phyloP scores from a whole-genome alignment of 23 tunicate species.

The Clavelina lepadiformis region DNA sequence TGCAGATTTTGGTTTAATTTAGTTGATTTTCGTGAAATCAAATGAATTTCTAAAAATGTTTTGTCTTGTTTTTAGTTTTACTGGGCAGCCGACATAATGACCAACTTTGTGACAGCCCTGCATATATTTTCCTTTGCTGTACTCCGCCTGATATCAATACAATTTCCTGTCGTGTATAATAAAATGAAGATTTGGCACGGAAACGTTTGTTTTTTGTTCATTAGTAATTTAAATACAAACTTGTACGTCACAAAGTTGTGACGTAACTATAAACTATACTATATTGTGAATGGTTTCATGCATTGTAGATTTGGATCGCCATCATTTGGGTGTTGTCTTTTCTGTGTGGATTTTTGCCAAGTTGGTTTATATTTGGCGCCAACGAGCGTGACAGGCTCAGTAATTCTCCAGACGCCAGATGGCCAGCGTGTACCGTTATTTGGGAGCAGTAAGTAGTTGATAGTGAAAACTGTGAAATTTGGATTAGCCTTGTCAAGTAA shows the following conservation, averaged over 20 bases:
- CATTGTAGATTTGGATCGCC: conserved; percentile 41
- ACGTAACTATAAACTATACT: too few species aligned
- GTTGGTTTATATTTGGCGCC: conserved; percentile 38
- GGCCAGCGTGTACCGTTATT: conserved; percentile 65
- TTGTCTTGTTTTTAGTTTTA: conserved; percentile 43
- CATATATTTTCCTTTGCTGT: conserved; percentile 69
- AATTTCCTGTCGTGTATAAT: conserved; percentile 27
- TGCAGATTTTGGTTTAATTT: not conserved
- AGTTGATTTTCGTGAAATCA: not conserved
- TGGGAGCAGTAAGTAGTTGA: conserved; percentile 28
- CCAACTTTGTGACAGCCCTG: conserved; percentile 48
- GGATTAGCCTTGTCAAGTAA: too few species aligned
- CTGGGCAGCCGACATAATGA: conserved; percentile 64
- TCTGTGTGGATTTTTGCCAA: conserved; percentile 48
- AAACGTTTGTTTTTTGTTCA: conserved; percentile 4
- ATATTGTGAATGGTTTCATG: too few species aligned
- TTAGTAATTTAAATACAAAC: not conserved
- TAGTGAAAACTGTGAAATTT: too few species aligned
- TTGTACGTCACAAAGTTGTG: not conserved
- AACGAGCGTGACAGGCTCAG: conserved; percentile 12
- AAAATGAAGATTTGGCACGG: conserved; percentile 18
- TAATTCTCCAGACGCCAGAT: conserved; percentile 30
- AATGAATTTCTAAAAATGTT: too few species aligned
- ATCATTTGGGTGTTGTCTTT: conserved; percentile 46
- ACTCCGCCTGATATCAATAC: conserved; percentile 34